Evolutionary conservation across 2,888 invertebrate genomes (phyloP).

Genomic region (Eristalis pertinax): DNA sequence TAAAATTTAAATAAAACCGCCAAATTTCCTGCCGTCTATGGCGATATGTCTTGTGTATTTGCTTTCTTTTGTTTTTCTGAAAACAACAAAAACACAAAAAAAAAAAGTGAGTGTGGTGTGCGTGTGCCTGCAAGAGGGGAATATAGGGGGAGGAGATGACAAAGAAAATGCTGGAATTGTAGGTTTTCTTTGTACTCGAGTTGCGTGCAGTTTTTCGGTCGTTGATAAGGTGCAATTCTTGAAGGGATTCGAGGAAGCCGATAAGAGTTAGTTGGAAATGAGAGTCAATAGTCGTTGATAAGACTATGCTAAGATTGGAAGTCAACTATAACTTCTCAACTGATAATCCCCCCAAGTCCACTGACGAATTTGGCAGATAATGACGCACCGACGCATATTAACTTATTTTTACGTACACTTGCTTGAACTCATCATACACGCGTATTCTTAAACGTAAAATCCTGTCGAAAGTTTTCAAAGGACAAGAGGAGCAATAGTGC

Average conservation of each 20-base stretch:
- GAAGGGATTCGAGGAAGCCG: not conserved
- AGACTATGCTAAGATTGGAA: not conserved
- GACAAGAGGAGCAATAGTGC: too few relatives aligned
- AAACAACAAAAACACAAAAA: not conserved
- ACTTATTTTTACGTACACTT: too few relatives aligned
- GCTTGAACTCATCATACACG: too few relatives aligned
- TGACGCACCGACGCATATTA: too few relatives aligned
- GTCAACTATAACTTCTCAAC: too few relatives aligned
- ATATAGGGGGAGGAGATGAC: not conserved
- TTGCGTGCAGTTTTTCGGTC: not conserved
- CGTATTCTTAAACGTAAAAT: too few relatives aligned
- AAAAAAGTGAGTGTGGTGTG: not conserved
- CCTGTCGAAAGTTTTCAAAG: too few relatives aligned
- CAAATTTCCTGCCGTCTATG: constrained; percentile 45
- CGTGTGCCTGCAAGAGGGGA: not conserved
- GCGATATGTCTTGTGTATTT: constrained; percentile 17
- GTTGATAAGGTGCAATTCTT: not conserved
- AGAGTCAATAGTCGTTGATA: not conserved
- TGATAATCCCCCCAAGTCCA: too few relatives aligned
- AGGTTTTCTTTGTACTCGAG: not conserved
- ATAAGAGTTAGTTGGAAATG: not conserved
- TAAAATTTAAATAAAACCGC: constrained; percentile 60
- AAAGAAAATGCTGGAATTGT: not conserved
- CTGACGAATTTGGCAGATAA: too few relatives aligned
- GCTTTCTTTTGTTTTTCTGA: not conserved